Base-by-base conservation (phyloP, 2,113 vertebrate genomes). In the Heterocephalus glaber region DNA sequence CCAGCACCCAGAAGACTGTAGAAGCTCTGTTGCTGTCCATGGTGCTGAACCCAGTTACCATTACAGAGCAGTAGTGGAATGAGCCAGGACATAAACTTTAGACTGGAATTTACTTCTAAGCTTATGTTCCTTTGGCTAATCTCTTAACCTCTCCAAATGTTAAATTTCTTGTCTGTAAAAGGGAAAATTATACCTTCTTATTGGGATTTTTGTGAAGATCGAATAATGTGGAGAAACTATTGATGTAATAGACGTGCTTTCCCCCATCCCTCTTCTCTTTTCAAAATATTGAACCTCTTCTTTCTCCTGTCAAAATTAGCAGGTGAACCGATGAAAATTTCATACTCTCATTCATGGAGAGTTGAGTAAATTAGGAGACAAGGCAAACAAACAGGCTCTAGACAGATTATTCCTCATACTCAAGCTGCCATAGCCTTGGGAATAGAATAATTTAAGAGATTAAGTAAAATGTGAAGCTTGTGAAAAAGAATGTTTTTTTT, bases 1-100 rank as follows among this genome's bases (percentile, higher is more conserved):
- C 0, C 11, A 1, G 19, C 16, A 0, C 6, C 0, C 8, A 0
- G 30, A 47, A 47, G 56, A 19, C 13, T 0, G 0, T 0, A 2
- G 33, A 52, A 1, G 0, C 33, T 7, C 41, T 7, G 38, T 44
- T 80, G 60, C 95, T 97, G 94, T 96, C 83, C 93, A 0, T 2
- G 72, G 95, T 97, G 33, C 94, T 97, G 95, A 97, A 83, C 0
- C 20, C 0, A 22, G 58, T 24, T 7, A 3, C 1, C 0, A 47
- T 38, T 61, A 5, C 3, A 63, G 30, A 54, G 76, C 7, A 33
- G 65, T 0, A 1, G 2, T 9, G 20, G 13, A 79, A 41, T 2
- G 3, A 86, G 16, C 38, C 49, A 10, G 49, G 68, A 5, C 30
- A 26, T 7, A 28, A 47, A 44, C 16, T 22, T 13, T 3, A 74